Base-by-base conservation (phyloP, 2,888 invertebrate genomes). In the Drosophila stalkeri region DNA sequence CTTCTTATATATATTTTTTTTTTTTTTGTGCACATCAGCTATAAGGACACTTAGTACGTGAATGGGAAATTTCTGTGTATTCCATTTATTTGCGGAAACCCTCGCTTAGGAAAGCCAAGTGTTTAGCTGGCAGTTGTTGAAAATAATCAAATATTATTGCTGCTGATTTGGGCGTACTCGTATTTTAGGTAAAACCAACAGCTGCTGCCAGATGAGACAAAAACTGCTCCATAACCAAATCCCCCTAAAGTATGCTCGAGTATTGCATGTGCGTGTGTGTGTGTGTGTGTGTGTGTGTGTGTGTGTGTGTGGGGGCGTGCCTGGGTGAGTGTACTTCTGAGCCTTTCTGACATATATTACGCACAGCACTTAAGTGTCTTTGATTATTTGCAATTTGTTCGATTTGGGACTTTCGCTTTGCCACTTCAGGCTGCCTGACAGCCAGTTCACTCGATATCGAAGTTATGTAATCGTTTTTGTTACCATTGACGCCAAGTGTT, bases 341-440 rank as follows among this genome's bases (percentile, higher is more conserved):
- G 60, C 51, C 44, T 47, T 55, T 55, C 64, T 59, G 35, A 67
- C 83, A 69, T 75, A 64, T 77, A 74, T 71, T 74, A 74, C 75
- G 70, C 66, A 68, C 41, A 69, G 67, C 72, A 68, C 87, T 84
- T 75, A 81, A 84, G 85, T 84, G 75, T 84, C 87, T 87, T 82
- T 79, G 83, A 84, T 87, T 84, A 84, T 87, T 87, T 87, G 83
- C 85, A 85, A 87, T 84, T 87, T 84, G 87, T 87, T 69, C 82
- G 85, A 79, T 75, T 84, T 74, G 81, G 77, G 63, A 81, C 75
- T 78, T 70, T 77, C 72, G 80, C 69, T 76, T 80, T 69, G 80
- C 67, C 66, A 80, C 83, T 81, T 83, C 63, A 75, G 68, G 60
- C 67, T 47, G 67, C 43, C 39, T 76, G 62, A 60, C 44, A 67